Evolutionary conservation across 2,797 vertebrate species (phyloP), one percentile per base, ranked within the genome.

Genomic region (Alosa sapidissima): DNA sequence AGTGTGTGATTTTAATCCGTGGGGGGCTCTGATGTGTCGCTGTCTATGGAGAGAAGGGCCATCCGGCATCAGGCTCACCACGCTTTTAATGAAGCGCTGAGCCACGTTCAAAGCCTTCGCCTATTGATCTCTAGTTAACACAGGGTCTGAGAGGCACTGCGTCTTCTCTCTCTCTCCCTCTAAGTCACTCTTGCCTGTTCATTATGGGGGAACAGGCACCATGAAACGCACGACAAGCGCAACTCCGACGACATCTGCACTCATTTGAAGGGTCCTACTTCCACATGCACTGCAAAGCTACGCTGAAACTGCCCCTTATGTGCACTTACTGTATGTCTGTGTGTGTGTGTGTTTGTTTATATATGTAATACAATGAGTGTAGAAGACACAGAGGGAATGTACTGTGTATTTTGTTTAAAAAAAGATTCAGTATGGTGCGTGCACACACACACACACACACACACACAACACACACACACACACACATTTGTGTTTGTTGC

Each of bases 31-130:
- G 89, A 89, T 75, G 89, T 47, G 83, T 83, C 21, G 82, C 83
- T 81, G 84, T 90, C 88, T 6, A 28, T 48, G n/a, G n/a, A 21
- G 41, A 11, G 52, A 47, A 68, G 81, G 45, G 68, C 58, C 85
- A 81, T 45, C 45, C 54, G 41, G 58, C 72, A 47, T 13, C 81
- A 9, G 85, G 85, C 83, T 85, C 55, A 82, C 75, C 7, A 5
- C 11, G 78, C 87, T 88, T 90, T 91, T 92, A 92, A 93, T 89
- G 91, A 92, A 92, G 89, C 83, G 21, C 86, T 13, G 82, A 68
- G 87, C 87, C 89, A 89, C 91, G 89, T 92, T 90, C 87, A 87
- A 91, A 90, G 84, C 87, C 54, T 62, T 75, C 88, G 86, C 19
- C 81, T 88, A 89, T 90, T 89, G 91, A 91, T 89, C 87, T 84